These are phyloP conservation scores for Peromyscus californicus DNA, from an alignment of 2,113 vertebrate species.

Conservation along the genomic window DNA sequence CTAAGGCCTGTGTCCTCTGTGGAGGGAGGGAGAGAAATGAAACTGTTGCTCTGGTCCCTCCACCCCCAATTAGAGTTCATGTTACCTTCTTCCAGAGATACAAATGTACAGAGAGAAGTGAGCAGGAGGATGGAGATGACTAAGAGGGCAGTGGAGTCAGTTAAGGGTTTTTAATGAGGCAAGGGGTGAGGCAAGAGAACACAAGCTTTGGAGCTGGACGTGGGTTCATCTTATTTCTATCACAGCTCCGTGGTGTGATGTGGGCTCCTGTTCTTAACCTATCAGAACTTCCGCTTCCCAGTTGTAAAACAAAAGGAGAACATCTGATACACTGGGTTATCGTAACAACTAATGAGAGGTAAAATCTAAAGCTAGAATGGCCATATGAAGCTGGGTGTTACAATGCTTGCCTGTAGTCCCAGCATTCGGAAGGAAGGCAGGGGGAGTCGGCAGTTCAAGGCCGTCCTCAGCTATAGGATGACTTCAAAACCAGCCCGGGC, in stretches of 20 bases:
- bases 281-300: background rate
- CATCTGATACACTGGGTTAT: background rate
- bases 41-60: background rate
- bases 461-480: background rate
- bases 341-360: background rate
- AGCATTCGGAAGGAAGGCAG: background rate
- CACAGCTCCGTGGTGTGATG: background rate
- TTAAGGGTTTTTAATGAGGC: background rate
- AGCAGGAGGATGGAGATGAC: background rate
- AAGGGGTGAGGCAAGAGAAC: background rate
- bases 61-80: background rate
- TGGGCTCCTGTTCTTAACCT: background rate
- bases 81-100: background rate
- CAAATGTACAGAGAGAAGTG: background rate
- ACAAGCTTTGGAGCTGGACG: background rate
- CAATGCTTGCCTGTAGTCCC: background rate
- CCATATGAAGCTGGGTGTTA: no score
- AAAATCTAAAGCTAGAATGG: background rate
- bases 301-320: background rate
- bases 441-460: background rate
- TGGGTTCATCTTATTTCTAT: background rate
- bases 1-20: background rate
- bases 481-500: background rate
- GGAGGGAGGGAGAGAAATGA: background rate
- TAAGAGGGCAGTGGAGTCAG: background rate